Evolutionary conservation across 2,888 invertebrate genomes (phyloP), one percentile per base, ranked within the genome.

Genomic region (Trichogramma evanescens): DNA sequence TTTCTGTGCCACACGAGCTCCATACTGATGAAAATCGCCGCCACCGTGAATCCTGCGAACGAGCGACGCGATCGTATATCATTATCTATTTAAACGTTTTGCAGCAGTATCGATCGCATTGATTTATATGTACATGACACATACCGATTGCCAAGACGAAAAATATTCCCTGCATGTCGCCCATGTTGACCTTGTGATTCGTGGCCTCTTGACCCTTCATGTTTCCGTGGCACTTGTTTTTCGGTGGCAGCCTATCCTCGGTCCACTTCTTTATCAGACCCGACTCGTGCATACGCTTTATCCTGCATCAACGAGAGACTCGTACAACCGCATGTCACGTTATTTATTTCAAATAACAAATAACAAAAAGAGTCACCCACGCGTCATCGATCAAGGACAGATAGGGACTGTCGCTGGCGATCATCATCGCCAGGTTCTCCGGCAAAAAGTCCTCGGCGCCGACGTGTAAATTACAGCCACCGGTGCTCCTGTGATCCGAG

Each of bases 81-180:
- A 6, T 41, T 53, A 5, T 43, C 13, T 10, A 26, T 26, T 26
- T 2, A 26, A 45, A 9, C n/a, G 45, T 45, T 45, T 10, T 3
- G 10, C n/a, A 45, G 9, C 45, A 3, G 45, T 26, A 26, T 26
- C 26, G 26, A 26, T 26, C 26, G 26, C 13, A 8, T 45, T 9
- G n/a, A 45, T n/a, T 45, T 50, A 8, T 50, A 13, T 8, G n/a
- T n/a, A 9, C 13, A 50, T 10, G 13, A 50, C 13, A 8, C 58
- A 66, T 82, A 90, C 93, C 93, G 57, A 93, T 78, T 57, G 91
- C 82, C 4, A 94, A 79, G 0, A 95, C 88, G 69, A 93, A 88
- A 79, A 94, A 94, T 40, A 92, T 93, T 8, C 94, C 95, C 77
- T 94, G 93, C 93, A 94, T 95, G 71, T 95, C 94, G 56, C 88